Base-by-base conservation (phyloP, 2,113 vertebrate species). In the Varanus salvator region DNA sequence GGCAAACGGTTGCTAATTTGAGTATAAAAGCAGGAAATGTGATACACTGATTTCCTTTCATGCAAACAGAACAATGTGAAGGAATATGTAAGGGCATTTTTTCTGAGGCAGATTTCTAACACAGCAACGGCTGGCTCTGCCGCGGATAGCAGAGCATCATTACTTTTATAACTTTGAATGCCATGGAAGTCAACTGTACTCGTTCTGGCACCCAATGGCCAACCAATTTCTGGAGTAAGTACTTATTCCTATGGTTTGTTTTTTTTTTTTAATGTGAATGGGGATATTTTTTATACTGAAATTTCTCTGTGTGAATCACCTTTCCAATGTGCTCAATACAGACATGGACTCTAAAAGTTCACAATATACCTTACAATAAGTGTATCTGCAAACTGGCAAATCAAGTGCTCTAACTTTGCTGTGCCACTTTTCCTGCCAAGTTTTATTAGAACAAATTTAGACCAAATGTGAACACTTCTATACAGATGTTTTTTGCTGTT, bases 21-120 rank as follows among this genome's bases (percentile, higher is more conserved):
- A 98, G 97, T 97, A 97, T 98, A 97, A 98, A 98, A 97, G 98
- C 98, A 99, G 99, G 99, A 99, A 99, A 98, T 75, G 95, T 97
- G 98, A 99, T 98, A 98, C 97, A 96, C 97, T 97, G 97, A 97
- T 98, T 99, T 99, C 98, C 98, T 97, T 97, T 98, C 96, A 97
- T 97, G 98, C 96, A 98, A 98, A 98, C 97, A 98, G 96, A 95
- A 94, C 92, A 92, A 87, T 94, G 91, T 90, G 94, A 77, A 91
- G 93, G 90, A 90, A 88, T 93, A 93, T 96, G 95, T 96, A 95
- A 95, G 96, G 94, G 91, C 94, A 91, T 92, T 95, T 92, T 91
- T 96, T 92, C 84, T 88, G 85, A 77, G 85, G 90, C 91, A 91
- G 93, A 93, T 95, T 91, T 95, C 95, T 95, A 94, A 96, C 44